Evolutionary conservation across 2,797 vertebrate genomes (phyloP).

Genomic region (Paguma larvata): DNA sequence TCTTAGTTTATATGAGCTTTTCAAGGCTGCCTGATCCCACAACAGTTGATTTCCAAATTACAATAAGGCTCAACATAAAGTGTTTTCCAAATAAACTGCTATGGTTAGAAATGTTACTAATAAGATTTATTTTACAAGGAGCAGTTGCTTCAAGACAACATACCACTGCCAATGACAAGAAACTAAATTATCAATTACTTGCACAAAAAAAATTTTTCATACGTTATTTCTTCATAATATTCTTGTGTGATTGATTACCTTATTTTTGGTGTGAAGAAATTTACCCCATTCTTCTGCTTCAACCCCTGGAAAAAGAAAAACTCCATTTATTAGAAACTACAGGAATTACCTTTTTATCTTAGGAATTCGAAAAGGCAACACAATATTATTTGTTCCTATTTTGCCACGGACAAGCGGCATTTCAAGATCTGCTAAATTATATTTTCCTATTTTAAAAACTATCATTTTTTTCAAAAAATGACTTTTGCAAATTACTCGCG

Average conservation of each 20-base stretch:
- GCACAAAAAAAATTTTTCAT: neutral
- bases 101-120: slow-evolving; percentile 48
- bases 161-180: neutral
- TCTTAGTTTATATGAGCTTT: slow-evolving; percentile 27
- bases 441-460: slow-evolving; percentile 15
- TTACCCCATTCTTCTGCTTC: slow-evolving; percentile 99
- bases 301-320: slow-evolving; percentile 92
- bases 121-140: slow-evolving; percentile 53
- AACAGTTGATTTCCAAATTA: slow-evolving; percentile 52
- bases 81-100: slow-evolving; percentile 57
- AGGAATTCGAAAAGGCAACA: slow-evolving; percentile 61
- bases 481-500: neutral
- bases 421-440: slow-evolving; percentile 59
- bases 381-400: slow-evolving; percentile 47
- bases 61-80: neutral
- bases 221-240: slow-evolving; percentile 49
- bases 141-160: slow-evolving; percentile 27
- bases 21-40: slow-evolving; percentile 15
- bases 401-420: slow-evolving; percentile 16
- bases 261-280: slow-evolving; percentile 99
- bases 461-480: slow-evolving; percentile 33
- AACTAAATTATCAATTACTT: slow-evolving; percentile 32
- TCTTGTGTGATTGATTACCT: slow-evolving; percentile 90
- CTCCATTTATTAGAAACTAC: slow-evolving; percentile 67
- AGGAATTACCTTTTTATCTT: slow-evolving; percentile 63